Base-by-base conservation (phyloP, 2,113 vertebrate genomes). In the Electrona antarctica region DNA sequence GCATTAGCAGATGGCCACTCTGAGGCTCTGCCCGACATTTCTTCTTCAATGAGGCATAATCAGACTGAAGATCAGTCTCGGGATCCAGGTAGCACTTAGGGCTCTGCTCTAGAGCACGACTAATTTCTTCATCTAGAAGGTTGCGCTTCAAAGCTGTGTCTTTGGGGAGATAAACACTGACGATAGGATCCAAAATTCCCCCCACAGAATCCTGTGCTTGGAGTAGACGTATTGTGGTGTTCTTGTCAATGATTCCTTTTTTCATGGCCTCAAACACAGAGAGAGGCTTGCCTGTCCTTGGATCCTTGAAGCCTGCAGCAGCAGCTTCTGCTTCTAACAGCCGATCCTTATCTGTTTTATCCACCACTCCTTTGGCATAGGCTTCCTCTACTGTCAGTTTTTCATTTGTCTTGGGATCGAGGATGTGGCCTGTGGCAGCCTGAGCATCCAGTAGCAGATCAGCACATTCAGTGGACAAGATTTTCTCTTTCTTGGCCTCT, bases 261-360 rank as follows among this genome's bases (percentile, higher is more conserved):
- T 96, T 96, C 94, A 96, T 96, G 69, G 96, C 95, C 74, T 95
- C 93, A 33, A 96, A 96, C 76, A 97, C 91, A 49, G 95, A 91
- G 5, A 97, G 87, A 72, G 92, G 93, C 80, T 94, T 92, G 45
- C 90, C 90, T 0, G 93, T 94, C 64, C 90, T 83, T 33, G 95
- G 94, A 3, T 97, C 95, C 76, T 90, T 91, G 74, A 95, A 95
- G 15, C 97, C 97, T 0, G 96, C 94, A 77, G 94, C 81, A 94
- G 96, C 78, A 92, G 90, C 70, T 93, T 93, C 41, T 93, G 69
- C 95, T 10, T 87, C 92, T n/a, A 96, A 92, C 50, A 97, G 92
- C 82, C 92, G 93, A 0, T 96, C 94, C 70, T 92, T 88, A 56
- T 96, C 95, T 45, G 91, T 88, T 0, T 85, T 93, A 58, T 96